Conservation (phyloP, 2,888 invertebrate species). For the Agriopis marginaria region DNA sequence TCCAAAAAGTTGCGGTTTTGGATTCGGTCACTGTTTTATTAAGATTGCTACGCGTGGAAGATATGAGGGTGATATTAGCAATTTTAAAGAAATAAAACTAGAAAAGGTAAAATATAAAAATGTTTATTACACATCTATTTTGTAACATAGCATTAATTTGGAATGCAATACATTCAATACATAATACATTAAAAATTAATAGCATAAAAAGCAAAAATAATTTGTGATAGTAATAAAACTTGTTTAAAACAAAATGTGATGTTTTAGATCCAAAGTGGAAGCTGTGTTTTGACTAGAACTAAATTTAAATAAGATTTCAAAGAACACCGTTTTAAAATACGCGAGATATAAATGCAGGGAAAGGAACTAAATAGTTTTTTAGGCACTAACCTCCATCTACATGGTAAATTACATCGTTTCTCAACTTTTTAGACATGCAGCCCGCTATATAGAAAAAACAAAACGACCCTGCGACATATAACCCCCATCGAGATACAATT, state of each 20-base stretch:
- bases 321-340: constrained; percentile 54
- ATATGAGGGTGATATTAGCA: no score
- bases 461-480: no score
- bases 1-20: no score
- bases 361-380: constrained; percentile 67
- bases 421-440: no score
- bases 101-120: constrained; percentile 41
- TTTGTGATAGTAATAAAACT: constrained; percentile 61
- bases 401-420: background rate
- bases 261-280: constrained; percentile 65
- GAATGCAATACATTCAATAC: constrained; percentile 62
- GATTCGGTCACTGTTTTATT: no score
- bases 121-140: constrained; percentile 50
- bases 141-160: constrained; percentile 68
- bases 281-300: constrained; percentile 78
- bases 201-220: constrained; percentile 53
- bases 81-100: constrained; percentile 36
- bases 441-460: no score
- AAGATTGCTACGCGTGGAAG: no score
- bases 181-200: constrained; percentile 44
- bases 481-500: no score
- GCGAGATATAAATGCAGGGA: constrained; percentile 67
- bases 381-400: constrained; percentile 34
- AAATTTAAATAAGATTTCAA: constrained; percentile 64
- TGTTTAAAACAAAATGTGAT: constrained; percentile 65